Base-by-base conservation (phyloP, 2,888 invertebrate species). In the Cerastis rubricosa region DNA sequence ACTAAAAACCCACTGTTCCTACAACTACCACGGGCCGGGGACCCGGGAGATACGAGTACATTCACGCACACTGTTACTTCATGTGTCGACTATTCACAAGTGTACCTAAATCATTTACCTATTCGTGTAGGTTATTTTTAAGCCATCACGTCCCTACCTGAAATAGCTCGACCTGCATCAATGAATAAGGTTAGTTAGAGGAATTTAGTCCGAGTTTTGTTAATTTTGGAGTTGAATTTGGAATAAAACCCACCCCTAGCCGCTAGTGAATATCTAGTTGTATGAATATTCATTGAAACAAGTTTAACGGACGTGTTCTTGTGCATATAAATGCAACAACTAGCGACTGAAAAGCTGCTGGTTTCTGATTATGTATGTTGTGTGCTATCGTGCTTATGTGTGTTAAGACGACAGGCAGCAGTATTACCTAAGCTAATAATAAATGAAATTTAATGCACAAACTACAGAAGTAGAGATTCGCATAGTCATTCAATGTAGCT, bases 291-390 rank as follows among this genome's bases (percentile, higher is more conserved):
- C 76, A 88, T 80, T 68, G 72, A 87, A 89, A 88, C 87, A 92
- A 92, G 90, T 92, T 92, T 89, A 90, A 91, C 90, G 84, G 90
- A 88, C 83, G 67, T 77, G 83, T 88, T 83, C 87, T 89, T 90
- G 90, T 92, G 93, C 92, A 93, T 93, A 92, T 90, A 91, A 92
- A 90, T 91, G 90, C 89, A 90, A 77, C 87, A 85, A 64, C 57
- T 59, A 25, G 57, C 35, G 9, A 35, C 59, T 67, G 54, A 29
- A 17, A 29, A 61, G 43, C 80, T 67, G 74, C n/a, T 77, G 49
- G 29, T 14, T 7, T 3, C 2, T 74, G 45, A 71, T 78, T 74
- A 22, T 78, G 35, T 35, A 35, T 17, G 19, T 45, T 11, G 7
- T n/a, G 12, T 19, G 19, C 5, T 19, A 57, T n/a, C 12, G 25